Base-by-base conservation (phyloP, 1,140 invertebrate genomes). In the Pygmarrhopalites habei region DNA sequence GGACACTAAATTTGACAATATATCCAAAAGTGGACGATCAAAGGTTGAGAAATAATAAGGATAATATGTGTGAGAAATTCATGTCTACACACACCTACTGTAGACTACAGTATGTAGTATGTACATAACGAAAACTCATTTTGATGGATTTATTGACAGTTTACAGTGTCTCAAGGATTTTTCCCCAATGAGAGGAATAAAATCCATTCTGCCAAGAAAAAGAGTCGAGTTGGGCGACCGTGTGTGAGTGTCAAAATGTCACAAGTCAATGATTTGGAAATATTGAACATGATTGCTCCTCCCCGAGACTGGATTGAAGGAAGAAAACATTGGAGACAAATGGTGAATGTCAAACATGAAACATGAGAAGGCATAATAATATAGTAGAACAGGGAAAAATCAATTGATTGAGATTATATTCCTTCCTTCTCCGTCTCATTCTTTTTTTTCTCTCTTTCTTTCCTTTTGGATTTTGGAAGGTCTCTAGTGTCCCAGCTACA, bases 241-340 rank as follows among this genome's bases (percentile, higher is more conserved):
- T 39, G 35, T n/a, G n/a, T n/a, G n/a, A n/a, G n/a, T n/a, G 35
- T 19, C 44, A 46, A n/a, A 46, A 17, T 3, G 21, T n/a, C n/a
- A 46, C 44, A 46, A 14, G 28, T 15, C 23, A 25, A 52, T 7
- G 7, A 90, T 74, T n/a, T n/a, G n/a, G 93, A 96, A 76, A 92
- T 98, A 70, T 78, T 98, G 5, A 95, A 98, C 78, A 86, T 87
- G 21, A 96, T 98, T 75, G 76, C 98, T 60, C 94, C 94, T 17
- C 94, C 95, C 15, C 89, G 88, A 78, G 88, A 95, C 79, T 96
- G 91, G 90, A 88, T 92, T 74, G 88, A 95, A 75, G 86, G 90
- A 71, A 88, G 88, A 1, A 86, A 91, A 72, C 79, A 87, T 70
- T 92, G 89, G 90, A 83, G 84, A 41, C 88, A 91, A 77, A 53